phyloP scores from a whole-genome alignment of 2,888 invertebrate species.

The Chymomyza amoena region DNA sequence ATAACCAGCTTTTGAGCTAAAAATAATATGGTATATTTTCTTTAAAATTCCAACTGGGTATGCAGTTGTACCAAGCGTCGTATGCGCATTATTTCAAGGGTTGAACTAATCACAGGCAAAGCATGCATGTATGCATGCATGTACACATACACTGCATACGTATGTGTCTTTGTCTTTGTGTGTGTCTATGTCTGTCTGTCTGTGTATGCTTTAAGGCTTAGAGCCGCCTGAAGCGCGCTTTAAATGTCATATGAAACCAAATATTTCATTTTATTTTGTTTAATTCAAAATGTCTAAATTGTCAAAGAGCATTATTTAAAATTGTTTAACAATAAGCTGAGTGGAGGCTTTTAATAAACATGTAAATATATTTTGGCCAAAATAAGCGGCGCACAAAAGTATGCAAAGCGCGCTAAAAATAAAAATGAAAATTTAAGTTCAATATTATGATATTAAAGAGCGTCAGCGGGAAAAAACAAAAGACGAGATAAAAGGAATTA shows the following conservation, averaged over 20 bases:
- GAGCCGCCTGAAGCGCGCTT: neutral
- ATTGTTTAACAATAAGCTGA: no score
- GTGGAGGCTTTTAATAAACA: neutral
- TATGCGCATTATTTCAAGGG: conserved; percentile 72
- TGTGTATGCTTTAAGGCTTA: neutral
- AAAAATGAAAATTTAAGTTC: neutral
- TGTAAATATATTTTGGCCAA: neutral
- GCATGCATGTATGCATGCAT: neutral
- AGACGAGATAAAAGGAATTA: conserved; percentile 3
- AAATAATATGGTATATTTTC: no score
- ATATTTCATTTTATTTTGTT: neutral
- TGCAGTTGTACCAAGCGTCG: conserved; percentile 51
- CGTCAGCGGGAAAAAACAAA: neutral
- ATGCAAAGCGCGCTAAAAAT: neutral
- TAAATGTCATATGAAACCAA: neutral
- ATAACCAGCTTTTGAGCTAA: no score
- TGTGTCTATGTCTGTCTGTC: neutral
- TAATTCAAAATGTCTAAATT: neutral
- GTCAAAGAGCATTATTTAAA: neutral
- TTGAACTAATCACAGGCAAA: conserved; percentile 65
- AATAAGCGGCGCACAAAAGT: neutral
- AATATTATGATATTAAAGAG: neutral
- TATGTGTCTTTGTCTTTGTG: conserved; percentile 21
- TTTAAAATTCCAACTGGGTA: neutral
- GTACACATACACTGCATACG: neutral